Conservation (phyloP, 2,888 invertebrate genomes). For the Masnerella sp. region DNA sequence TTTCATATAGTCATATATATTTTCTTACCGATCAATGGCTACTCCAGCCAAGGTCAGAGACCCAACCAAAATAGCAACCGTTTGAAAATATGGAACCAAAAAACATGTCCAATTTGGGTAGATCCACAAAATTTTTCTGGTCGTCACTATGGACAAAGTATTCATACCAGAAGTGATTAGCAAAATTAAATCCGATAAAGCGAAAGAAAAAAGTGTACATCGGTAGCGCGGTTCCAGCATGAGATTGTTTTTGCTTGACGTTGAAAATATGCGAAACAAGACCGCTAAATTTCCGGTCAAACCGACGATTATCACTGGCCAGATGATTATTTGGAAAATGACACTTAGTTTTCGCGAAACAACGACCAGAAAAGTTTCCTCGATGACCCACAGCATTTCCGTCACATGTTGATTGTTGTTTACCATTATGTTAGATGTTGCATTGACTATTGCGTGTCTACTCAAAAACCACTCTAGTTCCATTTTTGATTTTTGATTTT, state of each 20-base stretch:
- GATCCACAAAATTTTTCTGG: conserved; percentile 60
- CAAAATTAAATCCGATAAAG: conserved; percentile 63
- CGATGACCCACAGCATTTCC: conserved; percentile 13
- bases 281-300: conserved; percentile 63
- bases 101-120: conserved; percentile 73
- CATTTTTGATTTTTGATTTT: no score
- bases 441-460: conserved; percentile 20
- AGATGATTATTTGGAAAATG: conserved; percentile 63
- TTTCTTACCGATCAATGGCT: conserved; percentile 79
- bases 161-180: conserved; percentile 63
- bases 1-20: background rate
- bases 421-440: background rate
- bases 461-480: conserved; percentile 5
- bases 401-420: background rate
- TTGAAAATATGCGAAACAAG: conserved; percentile 60
- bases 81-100: conserved; percentile 79
- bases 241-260: conserved; percentile 42
- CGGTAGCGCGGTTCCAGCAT: conserved; percentile 65
- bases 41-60: conserved; percentile 80
- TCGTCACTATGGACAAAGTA: conserved; percentile 53
- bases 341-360: conserved; percentile 53
- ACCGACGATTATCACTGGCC: conserved; percentile 65
- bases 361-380: conserved; percentile 28
- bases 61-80: conserved; percentile 79
- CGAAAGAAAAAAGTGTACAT: conserved; percentile 63